phyloP scores from a whole-genome alignment of 2,797 vertebrate genomes.

The Amblyraja radiata region DNA sequence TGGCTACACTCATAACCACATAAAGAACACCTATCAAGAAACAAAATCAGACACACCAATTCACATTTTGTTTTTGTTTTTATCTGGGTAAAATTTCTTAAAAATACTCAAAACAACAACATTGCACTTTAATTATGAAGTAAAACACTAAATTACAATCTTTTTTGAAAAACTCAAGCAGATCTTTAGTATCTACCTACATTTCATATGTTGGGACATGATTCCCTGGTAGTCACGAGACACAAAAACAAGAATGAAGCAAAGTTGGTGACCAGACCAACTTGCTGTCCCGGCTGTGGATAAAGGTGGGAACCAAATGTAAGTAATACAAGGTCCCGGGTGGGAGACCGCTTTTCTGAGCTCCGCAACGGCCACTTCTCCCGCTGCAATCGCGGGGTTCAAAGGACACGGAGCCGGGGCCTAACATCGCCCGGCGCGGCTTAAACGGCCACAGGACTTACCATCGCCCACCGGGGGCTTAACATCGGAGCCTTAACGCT shows the following conservation, averaged over 20 bases:
- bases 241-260: too few relatives aligned
- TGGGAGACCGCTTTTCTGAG: too few relatives aligned
- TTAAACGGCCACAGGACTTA: too few relatives aligned
- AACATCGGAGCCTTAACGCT: too few relatives aligned
- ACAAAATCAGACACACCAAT: neutral
- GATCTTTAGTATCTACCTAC: too few relatives aligned
- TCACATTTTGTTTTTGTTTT: neutral
- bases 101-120: slow-evolving; percentile 40
- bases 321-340: neutral
- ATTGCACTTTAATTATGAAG: neutral
- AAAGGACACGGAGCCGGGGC: too few relatives aligned
- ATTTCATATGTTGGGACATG: neutral
- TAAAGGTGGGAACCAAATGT: neutral
- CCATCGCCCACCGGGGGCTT: too few relatives aligned
- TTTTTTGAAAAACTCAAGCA: neutral
- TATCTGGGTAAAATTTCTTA: neutral
- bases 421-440: too few relatives aligned
- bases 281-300: neutral
- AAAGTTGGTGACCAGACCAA: neutral
- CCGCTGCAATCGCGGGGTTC: too few relatives aligned
- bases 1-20: slow-evolving; percentile 97
- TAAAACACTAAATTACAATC: neutral
- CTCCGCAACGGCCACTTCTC: too few relatives aligned
- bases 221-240: neutral
- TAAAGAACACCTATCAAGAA: slow-evolving; percentile 77